phyloP scores from a whole-genome alignment of 2,113 vertebrate species.

The Periophthalmus modestus region DNA sequence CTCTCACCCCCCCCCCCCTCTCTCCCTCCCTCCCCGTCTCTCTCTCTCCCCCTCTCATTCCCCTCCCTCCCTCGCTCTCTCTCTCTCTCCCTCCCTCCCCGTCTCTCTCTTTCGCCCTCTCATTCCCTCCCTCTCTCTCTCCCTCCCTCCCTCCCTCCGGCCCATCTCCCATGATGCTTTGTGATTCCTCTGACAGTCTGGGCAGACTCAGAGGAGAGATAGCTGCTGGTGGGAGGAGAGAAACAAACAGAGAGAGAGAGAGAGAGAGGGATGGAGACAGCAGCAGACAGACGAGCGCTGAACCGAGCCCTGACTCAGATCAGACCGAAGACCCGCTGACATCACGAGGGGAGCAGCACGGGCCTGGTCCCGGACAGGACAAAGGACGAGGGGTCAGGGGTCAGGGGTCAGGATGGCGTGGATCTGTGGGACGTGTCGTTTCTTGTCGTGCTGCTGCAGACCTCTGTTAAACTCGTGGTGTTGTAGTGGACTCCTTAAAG shows the following conservation, averaged over 20 bases:
- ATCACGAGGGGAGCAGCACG: conserved; percentile 40
- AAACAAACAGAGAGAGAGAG: no score
- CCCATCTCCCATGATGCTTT: conserved; percentile 67
- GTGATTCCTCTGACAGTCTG: conserved; percentile 72
- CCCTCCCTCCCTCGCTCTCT: no score
- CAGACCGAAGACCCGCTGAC: conserved; percentile 28
- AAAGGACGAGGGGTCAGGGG: no score
- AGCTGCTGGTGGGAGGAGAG: conserved; percentile 50
- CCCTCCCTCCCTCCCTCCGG: no score
- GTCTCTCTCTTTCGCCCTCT: not conserved
- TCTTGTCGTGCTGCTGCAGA: conserved; percentile 74
- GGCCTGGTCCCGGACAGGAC: conserved; percentile 33
- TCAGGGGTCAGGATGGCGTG: conserved; percentile 62
- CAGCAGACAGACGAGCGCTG: conserved; percentile 46
- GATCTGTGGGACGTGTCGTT: conserved; percentile 63
- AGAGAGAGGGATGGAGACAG: conserved; percentile 54
- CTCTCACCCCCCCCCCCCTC: no score
- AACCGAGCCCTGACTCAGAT: conserved; percentile 37
- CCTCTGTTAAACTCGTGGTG: conserved; percentile 70
- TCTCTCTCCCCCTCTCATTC: no score
- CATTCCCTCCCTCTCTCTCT: no score
- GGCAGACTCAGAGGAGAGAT: conserved; percentile 52
- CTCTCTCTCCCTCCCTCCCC: no score
- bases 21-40: no score
- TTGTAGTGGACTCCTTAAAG: conserved; percentile 71